Conservation (phyloP, 37 sponge, comb jelly and placozoan genomes). For the Spongilla lacustris region DNA sequence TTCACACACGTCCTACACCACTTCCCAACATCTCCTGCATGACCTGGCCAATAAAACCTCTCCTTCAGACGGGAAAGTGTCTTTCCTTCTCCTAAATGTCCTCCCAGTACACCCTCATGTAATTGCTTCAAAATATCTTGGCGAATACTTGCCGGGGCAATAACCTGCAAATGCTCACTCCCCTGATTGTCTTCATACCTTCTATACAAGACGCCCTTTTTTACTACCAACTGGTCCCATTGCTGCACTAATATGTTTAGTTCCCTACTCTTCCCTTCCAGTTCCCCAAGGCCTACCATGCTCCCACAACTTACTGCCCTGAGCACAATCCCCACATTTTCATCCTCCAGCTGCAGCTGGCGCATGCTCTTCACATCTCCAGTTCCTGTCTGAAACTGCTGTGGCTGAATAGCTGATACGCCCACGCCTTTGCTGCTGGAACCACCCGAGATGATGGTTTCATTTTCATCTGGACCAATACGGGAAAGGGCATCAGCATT, state of each 20-base stretch:
- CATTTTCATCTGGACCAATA: background rate
- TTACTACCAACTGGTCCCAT: constrained; percentile 30
- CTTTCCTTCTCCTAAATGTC: constrained; percentile 17
- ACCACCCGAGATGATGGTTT: background rate
- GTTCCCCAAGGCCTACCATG: no score
- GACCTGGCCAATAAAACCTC: constrained; percentile 24
- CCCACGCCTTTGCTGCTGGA: background rate
- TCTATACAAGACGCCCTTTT: constrained; percentile 13
- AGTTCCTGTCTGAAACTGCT: background rate
- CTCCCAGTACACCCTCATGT: background rate
- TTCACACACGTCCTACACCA: background rate
- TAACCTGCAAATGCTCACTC: background rate
- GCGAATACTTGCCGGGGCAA: no score
- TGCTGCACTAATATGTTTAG: background rate
- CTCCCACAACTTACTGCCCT: background rate
- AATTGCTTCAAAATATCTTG: background rate
- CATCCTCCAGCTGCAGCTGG: background rate
- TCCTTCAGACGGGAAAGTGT: constrained; percentile 17
- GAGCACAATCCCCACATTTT: background rate
- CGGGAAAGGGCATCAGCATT: constrained; percentile 51
- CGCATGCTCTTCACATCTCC: background rate
- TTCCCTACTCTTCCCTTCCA: background rate
- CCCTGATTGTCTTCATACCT: constrained; percentile 2
- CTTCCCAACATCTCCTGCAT: background rate
- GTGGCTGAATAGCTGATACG: background rate